Evolutionary conservation across 2,888 invertebrate species (phyloP).

Genomic region (Pseudolycoriella hygida): DNA sequence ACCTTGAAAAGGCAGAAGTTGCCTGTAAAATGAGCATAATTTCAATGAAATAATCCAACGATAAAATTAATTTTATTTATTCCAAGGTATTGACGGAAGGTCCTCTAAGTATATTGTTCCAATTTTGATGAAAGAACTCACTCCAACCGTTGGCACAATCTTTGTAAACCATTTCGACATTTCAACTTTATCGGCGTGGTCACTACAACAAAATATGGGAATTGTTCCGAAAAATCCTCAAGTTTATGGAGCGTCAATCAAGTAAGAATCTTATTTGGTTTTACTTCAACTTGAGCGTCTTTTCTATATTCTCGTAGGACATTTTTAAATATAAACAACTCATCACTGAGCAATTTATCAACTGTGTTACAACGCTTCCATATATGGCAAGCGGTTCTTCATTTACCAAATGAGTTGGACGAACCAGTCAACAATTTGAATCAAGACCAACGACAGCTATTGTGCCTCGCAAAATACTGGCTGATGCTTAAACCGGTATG

Average conservation of each 20-base stretch:
- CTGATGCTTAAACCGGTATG: background rate
- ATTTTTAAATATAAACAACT: too few species aligned
- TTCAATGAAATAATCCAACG: too few species aligned
- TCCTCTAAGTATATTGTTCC: background rate
- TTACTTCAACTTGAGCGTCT: too few species aligned
- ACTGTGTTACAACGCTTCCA: constrained; percentile 4
- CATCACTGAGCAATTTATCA: background rate
- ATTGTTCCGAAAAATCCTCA: constrained; percentile 1
- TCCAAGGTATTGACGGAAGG: too few species aligned
- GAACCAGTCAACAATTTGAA: background rate
- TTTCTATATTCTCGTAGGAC: too few species aligned
- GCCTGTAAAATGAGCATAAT: too few species aligned
- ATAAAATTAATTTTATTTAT: too few species aligned
- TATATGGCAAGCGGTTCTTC: constrained; percentile 1
- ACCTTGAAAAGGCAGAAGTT: too few species aligned
- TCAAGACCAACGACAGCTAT: constrained; percentile 2
- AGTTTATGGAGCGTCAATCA: background rate
- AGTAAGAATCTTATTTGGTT: background rate
- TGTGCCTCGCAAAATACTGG: constrained; percentile 3
- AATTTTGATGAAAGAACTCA: background rate
- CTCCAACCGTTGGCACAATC: background rate
- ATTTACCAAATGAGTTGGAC: background rate
- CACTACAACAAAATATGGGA: constrained; percentile 2
- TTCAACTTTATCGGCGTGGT: background rate
- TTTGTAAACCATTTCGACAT: background rate